Conservation (phyloP, 2,113 vertebrate species). For the Taurulus bubalis region DNA sequence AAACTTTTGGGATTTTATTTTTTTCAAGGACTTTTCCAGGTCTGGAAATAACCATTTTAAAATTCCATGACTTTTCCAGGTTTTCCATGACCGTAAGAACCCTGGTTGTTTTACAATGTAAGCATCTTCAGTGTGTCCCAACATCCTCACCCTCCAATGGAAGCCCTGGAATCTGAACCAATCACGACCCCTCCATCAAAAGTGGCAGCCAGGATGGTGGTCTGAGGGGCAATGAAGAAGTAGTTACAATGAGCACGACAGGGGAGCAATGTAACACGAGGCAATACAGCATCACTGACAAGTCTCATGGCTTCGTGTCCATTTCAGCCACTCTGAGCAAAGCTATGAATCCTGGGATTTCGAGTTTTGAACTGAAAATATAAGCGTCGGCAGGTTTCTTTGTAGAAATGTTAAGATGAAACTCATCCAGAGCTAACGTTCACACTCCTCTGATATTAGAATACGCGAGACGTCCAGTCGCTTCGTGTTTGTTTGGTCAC, state of each 20-base stretch:
- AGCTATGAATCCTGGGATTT: slow-evolving; percentile 62
- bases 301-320: neutral
- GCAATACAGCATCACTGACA: neutral
- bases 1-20: too few relatives aligned
- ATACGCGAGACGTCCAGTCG: neutral
- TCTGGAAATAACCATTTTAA: too few relatives aligned
- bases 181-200: slow-evolving; percentile 90
- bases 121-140: neutral
- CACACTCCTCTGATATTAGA: neutral
- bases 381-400: neutral
- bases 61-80: too few relatives aligned
- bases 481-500: neutral
- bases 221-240: slow-evolving; percentile 72
- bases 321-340: neutral
- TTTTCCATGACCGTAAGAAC: too few relatives aligned
- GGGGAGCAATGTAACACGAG: neutral
- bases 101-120: too few relatives aligned
- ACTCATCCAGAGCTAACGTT: rapidly evolving
- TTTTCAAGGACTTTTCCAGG: too few relatives aligned
- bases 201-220: slow-evolving; percentile 89
- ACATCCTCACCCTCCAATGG: slow-evolving; percentile 86
- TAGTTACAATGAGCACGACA: neutral
- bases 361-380: slow-evolving; percentile 18
- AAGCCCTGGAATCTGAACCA: slow-evolving; percentile 90
- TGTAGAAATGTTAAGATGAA: neutral